phyloP scores from a whole-genome alignment of 2,888 invertebrate species.

The Tetranychus truncatus region DNA sequence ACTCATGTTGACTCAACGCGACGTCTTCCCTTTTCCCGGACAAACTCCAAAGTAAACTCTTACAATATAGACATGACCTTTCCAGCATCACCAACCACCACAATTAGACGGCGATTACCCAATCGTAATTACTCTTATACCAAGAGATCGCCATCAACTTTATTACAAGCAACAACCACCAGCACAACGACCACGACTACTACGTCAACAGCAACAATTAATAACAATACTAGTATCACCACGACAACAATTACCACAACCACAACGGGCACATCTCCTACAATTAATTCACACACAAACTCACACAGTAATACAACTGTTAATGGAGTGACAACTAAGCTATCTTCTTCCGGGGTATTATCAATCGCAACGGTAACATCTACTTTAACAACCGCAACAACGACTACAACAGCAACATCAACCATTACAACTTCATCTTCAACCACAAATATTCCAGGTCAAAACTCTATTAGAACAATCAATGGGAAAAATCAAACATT shows the following conservation, averaged over 20 bases:
- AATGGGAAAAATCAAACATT: background rate
- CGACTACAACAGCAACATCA: background rate
- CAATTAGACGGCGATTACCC: constrained; percentile 3
- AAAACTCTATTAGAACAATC: background rate
- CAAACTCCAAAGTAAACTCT: background rate
- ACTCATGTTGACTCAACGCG: background rate
- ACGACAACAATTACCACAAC: background rate
- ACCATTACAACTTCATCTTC: background rate
- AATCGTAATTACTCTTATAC: constrained; percentile 6
- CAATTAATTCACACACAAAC: background rate
- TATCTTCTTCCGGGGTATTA: background rate
- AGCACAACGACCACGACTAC: background rate
- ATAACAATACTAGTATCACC: background rate
- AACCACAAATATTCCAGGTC: background rate
- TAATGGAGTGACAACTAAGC: background rate
- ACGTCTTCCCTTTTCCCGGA: constrained; percentile 7
- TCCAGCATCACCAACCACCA: background rate
- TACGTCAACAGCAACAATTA: background rate
- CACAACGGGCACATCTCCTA: background rate
- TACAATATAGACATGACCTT: constrained; percentile 1
- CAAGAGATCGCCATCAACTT: background rate
- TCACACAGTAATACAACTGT: background rate
- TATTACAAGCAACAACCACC: background rate
- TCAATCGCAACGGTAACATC: background rate
- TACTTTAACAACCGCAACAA: background rate